These are phyloP conservation scores for Eupeodes corollae DNA, from an alignment of 1,140 invertebrate species.

Conservation along the genomic window DNA sequence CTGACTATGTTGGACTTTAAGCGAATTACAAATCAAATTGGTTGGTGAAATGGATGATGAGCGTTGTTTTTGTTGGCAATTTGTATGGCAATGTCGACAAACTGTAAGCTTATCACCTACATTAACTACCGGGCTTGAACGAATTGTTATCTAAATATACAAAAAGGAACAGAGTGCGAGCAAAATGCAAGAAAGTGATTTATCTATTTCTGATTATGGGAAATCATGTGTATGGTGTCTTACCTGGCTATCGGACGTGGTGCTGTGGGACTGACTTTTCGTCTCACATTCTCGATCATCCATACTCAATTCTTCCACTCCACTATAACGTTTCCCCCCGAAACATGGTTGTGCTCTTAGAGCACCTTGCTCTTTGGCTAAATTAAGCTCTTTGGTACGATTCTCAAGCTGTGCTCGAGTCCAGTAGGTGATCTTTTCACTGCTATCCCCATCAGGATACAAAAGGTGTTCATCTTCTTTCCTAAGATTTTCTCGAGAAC, in stretches of 20 bases:
- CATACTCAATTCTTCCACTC: constrained; percentile 36
- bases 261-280: constrained; percentile 53
- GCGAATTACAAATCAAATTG: constrained; percentile 27
- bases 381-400: constrained; percentile 51
- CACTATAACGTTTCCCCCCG: constrained; percentile 24
- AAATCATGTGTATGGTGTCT: too few relatives aligned
- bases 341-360: constrained; percentile 34
- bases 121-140: constrained; percentile 48
- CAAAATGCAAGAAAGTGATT: too few relatives aligned
- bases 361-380: constrained; percentile 36
- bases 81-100: constrained; percentile 61
- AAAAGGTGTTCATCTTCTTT: constrained; percentile 29
- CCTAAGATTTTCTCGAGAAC: constrained; percentile 24
- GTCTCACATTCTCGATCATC: constrained; percentile 42
- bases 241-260: constrained; percentile 61
- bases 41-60: constrained; percentile 5
- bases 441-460: constrained; percentile 39
- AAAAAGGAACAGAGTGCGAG: too few relatives aligned
- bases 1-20: constrained; percentile 36
- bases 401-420: constrained; percentile 55
- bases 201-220: too few relatives aligned
- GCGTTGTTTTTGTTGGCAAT: constrained; percentile 40
- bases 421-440: constrained; percentile 52
- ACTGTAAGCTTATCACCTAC: constrained; percentile 51
- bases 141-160: constrained; percentile 47